phyloP scores from a whole-genome alignment of 2,113 vertebrate species.

The Isichthys henryi region DNA sequence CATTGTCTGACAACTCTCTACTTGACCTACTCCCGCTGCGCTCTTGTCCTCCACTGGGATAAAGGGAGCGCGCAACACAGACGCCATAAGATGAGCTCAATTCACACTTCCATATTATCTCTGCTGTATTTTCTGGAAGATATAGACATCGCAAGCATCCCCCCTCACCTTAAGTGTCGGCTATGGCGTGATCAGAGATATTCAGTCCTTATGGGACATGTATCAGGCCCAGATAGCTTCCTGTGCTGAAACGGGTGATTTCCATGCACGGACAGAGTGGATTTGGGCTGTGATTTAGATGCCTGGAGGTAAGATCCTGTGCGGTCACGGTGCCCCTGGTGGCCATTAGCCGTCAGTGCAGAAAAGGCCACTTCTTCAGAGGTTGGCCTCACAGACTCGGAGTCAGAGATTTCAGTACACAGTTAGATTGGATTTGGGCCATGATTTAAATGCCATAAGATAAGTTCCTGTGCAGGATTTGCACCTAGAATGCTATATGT shows the following conservation, averaged over 20 bases:
- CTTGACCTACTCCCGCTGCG: background rate
- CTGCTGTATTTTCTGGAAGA: background rate
- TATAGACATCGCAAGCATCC: background rate
- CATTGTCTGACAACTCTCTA: background rate
- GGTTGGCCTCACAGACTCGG: background rate
- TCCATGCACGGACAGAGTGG: slow-evolving; percentile 32
- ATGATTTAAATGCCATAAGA: slow-evolving; percentile 33
- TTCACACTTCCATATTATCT: background rate
- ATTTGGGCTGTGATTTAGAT: slow-evolving; percentile 40
- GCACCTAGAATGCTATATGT: too few relatives aligned
- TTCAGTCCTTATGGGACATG: background rate
- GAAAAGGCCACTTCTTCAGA: background rate
- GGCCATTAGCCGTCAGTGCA: background rate
- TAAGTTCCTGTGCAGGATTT: slow-evolving; percentile 12
- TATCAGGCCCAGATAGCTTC: background rate
- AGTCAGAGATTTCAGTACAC: slow-evolving; percentile 38
- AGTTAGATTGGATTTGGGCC: slow-evolving; percentile 35
- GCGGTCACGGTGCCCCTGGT: background rate
- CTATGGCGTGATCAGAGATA: background rate
- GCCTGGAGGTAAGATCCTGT: slow-evolving; percentile 27
- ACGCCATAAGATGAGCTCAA: background rate
- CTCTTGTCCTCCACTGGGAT: background rate
- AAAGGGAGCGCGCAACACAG: background rate
- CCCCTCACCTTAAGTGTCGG: too few relatives aligned
- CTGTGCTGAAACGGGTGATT: slow-evolving; percentile 25